Evolutionary conservation across 2,888 invertebrate species (phyloP).

Genomic region (Perizoma affinitatum): DNA sequence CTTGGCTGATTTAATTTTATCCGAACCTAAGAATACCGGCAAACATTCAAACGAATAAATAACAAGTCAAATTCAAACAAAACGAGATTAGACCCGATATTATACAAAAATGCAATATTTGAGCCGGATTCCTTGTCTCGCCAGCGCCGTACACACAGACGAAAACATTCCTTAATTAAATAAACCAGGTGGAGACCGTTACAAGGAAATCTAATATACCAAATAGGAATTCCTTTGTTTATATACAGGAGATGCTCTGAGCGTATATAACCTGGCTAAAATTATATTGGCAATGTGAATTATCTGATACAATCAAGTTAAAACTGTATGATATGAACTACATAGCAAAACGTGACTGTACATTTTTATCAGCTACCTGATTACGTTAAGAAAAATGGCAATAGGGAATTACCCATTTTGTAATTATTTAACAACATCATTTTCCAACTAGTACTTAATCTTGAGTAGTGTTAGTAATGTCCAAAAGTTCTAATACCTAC

Average conservation of each 20-base stretch:
- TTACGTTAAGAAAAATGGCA: no score
- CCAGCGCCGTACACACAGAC: slow-evolving; percentile 39
- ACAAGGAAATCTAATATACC: slow-evolving; percentile 64
- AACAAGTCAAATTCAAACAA: slow-evolving; percentile 45
- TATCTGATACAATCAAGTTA: no score
- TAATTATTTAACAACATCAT: no score
- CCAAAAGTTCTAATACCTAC: no score
- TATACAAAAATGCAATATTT: slow-evolving; percentile 57
- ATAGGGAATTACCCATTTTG: no score
- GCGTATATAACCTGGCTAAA: slow-evolving; percentile 5
- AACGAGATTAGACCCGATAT: slow-evolving; percentile 46
- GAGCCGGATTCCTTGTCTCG: slow-evolving; percentile 47
- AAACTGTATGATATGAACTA: no score
- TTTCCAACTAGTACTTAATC: no score
- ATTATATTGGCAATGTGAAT: not conserved
- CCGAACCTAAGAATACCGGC: not conserved
- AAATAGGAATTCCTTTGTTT: slow-evolving; percentile 61
- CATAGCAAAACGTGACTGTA: no score
- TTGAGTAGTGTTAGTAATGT: no score
- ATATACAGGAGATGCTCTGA: slow-evolving; percentile 34
- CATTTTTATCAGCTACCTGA: no score
- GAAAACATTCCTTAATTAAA: slow-evolving; percentile 74
- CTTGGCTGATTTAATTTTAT: not conserved
- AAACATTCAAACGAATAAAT: slow-evolving; percentile 25
- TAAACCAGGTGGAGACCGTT: slow-evolving; percentile 59